Evolutionary conservation across 2,888 invertebrate genomes (phyloP), one percentile per base, ranked within the genome.

Genomic region (Athalia rosae): DNA sequence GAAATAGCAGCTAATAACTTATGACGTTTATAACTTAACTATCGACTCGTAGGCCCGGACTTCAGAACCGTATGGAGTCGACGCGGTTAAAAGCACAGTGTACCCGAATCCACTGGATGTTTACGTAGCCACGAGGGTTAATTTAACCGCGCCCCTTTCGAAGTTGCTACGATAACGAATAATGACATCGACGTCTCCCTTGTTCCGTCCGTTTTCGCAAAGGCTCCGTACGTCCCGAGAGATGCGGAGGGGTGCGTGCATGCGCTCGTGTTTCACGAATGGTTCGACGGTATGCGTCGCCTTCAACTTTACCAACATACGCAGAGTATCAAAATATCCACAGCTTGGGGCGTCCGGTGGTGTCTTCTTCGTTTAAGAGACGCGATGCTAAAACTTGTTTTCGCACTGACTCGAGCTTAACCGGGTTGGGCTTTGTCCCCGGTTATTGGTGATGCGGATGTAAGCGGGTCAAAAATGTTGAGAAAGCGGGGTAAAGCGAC

Each of bases 1-100:
- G 15, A 71, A 71, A 71, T 71, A 71, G 56, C 58, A 71, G 45
- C 71, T 71, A 56, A 71, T 71, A 71, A 71, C 71, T 56, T n/a
- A 56, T 58, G 71, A 71, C 71, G 71, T 58, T 67, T 58, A n/a
- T n/a, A 28, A 71, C 71, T 71, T 56, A 45, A 71, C 43, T 41
- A 71, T 71, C 71, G 58, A 58, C 71, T 56, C 15, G 58, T 58
- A 71, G 45, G 58, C 45, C 58, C 28, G 53, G 43, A 13, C 50
- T 9, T 69, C 11, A 69, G 45, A 41, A 58, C 13, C 48, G 67
- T 61, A 9, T 28, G 6, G 41, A 67, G 28, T 28, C 28, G 28
- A 28, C 28, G 28, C 4, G 67, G 8, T 50, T 11, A 41, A 28
- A 50, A 67, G 50, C 53, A 67, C 53, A 48, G 13, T 58, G 71